Base-by-base conservation (phyloP, 2,797 vertebrate species). In the Streptopelia turtur region DNA sequence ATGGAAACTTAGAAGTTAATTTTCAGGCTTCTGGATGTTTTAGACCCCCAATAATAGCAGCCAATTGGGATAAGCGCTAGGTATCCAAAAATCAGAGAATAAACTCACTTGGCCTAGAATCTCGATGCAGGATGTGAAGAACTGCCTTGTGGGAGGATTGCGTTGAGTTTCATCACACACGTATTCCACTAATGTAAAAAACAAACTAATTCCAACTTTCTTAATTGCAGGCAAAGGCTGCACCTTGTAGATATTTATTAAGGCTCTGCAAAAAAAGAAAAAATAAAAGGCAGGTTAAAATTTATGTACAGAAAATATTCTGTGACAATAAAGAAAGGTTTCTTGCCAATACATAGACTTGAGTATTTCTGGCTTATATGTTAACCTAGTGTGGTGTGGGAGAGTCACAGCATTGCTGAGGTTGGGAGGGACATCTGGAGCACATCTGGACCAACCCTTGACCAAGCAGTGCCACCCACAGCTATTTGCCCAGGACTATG, bases 101-200 rank as follows among this genome's bases (percentile, higher is more conserved):
- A 33, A 57, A 81, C 87, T 92, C 96, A 99, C 99, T 98, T 99
- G 99, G 95, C 99, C 99, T 56, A 99, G 98, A 94, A 99, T 98
- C 97, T 99, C 99, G 66, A 99, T 98, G 96, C 99, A 99, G 3
- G 99, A 99, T 0, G 99, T 99, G 92, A 99, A 99, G 97, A 99
- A 99, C 81, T 99, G 99, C 11, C 99, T 98, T 21, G 99, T 99
- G 12, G 99, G 99, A 43, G 99, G 99, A 93, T 99, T 99, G 55
- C 99, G 98, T 91, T 99, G 98, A 8, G 99, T 99, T 98, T 99
- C 99, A 83, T 99, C 99, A 63, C 98, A 99, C 55, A 99, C 98
- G 47, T 98, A 99, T 14, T 99, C 99, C 82, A 99, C 99, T 86
- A 99, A 94, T 1, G 98, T 98, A 63, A 99, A 99, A 97, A 99